phyloP scores from a whole-genome alignment of 2,797 vertebrate genomes.

The Sebastiscus albofasciatus region DNA sequence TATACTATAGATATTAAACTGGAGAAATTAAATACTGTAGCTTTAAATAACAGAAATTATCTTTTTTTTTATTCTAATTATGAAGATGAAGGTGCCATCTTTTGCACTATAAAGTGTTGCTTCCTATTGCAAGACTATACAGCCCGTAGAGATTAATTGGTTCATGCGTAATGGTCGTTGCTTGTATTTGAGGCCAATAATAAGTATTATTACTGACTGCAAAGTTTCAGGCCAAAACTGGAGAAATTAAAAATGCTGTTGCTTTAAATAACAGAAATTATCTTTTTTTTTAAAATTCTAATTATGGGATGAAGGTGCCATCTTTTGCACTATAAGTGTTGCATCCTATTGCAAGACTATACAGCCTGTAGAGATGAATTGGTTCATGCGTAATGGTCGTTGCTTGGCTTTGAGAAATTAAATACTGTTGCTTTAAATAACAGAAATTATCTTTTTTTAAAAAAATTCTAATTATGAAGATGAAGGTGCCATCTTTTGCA shows the following conservation, averaged over 20 bases:
- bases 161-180: background rate
- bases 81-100: background rate
- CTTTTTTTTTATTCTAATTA: accelerated
- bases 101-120: background rate
- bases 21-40: background rate
- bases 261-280: background rate
- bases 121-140: background rate
- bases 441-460: background rate
- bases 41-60: background rate
- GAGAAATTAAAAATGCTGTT: background rate
- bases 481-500: background rate
- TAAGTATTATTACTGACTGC: no score
- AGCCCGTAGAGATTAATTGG: constrained; percentile 2
- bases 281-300: background rate
- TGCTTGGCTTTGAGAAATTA: background rate
- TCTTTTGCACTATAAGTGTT: background rate
- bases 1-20: no score
- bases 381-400: background rate
- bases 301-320: no score
- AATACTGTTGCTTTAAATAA: background rate
- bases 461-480: background rate
- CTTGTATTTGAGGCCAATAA: no score
- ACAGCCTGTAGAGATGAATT: constrained; percentile 4
- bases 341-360: background rate
- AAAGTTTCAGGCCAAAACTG: no score